Evolutionary conservation across 2,888 invertebrate species (phyloP), one percentile per base, ranked within the genome.

Genomic region (Frankliniella intonsa): DNA sequence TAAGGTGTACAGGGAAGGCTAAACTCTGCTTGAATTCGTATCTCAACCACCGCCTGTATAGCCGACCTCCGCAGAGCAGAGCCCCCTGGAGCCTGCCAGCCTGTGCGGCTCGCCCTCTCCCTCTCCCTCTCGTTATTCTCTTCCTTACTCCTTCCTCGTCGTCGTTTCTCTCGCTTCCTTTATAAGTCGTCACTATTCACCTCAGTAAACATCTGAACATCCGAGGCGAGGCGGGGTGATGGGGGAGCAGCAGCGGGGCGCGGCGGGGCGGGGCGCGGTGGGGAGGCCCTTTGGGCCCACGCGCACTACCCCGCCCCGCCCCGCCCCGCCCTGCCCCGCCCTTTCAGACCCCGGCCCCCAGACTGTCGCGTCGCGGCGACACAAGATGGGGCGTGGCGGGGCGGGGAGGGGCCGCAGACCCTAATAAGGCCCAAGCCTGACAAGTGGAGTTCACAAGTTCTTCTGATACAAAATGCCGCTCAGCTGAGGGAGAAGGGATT

Each of bases 181-280:
- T 38, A 38, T 76, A 25, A 76, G 22, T 76, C 69, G 25, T 25
- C 69, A 76, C 69, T 76, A 76, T 76, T 25, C 69, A 22, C 69
- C 69, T 76, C 22, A 25, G 69, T 76, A 76, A 76, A 76, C 69
- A 76, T 12, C n/a, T 22, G 69, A 22, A 22, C 22, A 19, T 22
- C 69, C 22, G 69, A 22, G n/a, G 69, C 69, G n/a, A n/a, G 11
- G 69, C 10, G 69, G 69, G 55, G 14, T 12, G 55, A 19, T 0
- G 14, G 9, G 12, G 12, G 51, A 12, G 51, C 51, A 12, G 51
- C 10, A 9, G 55, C 55, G 19, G 14, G 14, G 55, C 55, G 55
- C 55, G 0, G 55, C 1, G 55, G 38, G 14, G 55, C 55, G 19
- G 14, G 14, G 55, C 55, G 55, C 55, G 0, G 55, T 14, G 55